These are phyloP conservation scores for Cantharis rufa DNA, from an alignment of 2,888 invertebrate species.

Conservation along the genomic window DNA sequence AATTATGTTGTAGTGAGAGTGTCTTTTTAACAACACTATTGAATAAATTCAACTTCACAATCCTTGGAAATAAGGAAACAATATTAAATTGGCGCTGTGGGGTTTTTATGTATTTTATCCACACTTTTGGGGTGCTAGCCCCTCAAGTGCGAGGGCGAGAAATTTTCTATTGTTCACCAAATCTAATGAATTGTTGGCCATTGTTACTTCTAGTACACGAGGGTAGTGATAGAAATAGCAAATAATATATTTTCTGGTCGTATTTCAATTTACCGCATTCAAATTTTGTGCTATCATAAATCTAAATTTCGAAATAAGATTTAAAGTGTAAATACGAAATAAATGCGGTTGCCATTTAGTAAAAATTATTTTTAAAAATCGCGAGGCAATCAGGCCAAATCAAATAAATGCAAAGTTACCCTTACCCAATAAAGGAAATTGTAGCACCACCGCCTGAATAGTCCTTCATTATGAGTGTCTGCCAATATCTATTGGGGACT, in stretches of 20 bases:
- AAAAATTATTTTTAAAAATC: neutral
- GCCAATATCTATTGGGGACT: neutral
- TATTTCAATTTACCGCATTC: constrained; percentile 22
- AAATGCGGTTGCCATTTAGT: neutral
- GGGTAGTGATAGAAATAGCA: constrained; percentile 38
- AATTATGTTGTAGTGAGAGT: neutral
- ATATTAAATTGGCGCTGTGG: constrained; percentile 54
- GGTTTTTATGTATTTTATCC: constrained; percentile 51
- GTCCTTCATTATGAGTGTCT: neutral
- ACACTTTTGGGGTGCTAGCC: constrained; percentile 35
- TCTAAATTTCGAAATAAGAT: neutral
- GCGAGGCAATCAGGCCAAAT: neutral
- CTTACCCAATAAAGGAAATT: neutral
- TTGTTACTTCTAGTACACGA: constrained; percentile 41
- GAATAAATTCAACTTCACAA: neutral
- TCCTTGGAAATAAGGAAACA: constrained; percentile 42
- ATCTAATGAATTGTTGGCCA: constrained; percentile 49
- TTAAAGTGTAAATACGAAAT: neutral
- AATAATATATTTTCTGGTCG: constrained; percentile 25
- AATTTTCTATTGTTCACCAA: constrained; percentile 40
- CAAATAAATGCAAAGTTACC: neutral
- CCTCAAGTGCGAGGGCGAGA: constrained; percentile 36
- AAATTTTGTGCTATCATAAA: neutral
- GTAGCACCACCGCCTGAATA: neutral
- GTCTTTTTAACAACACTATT: constrained; percentile 1